Conservation (phyloP, 2,888 invertebrate genomes). For the Mellilla xanthometata region DNA sequence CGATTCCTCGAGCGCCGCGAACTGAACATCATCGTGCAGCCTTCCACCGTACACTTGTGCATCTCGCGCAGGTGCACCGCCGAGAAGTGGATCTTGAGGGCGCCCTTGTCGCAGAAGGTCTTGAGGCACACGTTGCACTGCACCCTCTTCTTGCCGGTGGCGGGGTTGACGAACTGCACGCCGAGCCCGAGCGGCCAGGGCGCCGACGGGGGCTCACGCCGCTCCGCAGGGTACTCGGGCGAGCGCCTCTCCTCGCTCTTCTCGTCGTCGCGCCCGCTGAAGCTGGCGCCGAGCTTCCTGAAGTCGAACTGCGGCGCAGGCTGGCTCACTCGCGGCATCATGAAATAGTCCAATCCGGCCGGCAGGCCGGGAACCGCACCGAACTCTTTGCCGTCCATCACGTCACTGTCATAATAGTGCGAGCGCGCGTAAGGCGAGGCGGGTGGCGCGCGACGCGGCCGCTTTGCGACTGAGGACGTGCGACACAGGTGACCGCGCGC, state of each 20-base stretch:
- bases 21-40: constrained; percentile 99
- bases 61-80: constrained; percentile 98
- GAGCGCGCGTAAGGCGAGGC: constrained; percentile 61
- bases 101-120: constrained; percentile 99
- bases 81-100: constrained; percentile 98
- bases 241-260: constrained; percentile 66
- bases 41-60: constrained; percentile 99
- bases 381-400: constrained; percentile 79
- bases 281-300: constrained; percentile 87
- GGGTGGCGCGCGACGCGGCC: constrained; percentile 84
- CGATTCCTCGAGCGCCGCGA: constrained; percentile 96
- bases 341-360: constrained; percentile 77
- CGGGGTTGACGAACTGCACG: constrained; percentile 93
- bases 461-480: constrained; percentile 81
- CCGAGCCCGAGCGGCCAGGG: constrained; percentile 92
- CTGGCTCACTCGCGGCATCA: constrained; percentile 86
- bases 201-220: constrained; percentile 74
- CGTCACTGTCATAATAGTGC: constrained; percentile 71
- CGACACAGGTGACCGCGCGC: constrained; percentile 82
- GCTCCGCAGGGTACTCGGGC: constrained; percentile 64
- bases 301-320: constrained; percentile 95
- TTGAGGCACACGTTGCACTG: constrained; percentile 98
- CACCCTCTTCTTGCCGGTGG: constrained; percentile 97
- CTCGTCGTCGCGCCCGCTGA: constrained; percentile 80
- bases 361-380: constrained; percentile 75